Base-by-base conservation (phyloP, 2,888 invertebrate genomes). In the Trimorus sp. region DNA sequence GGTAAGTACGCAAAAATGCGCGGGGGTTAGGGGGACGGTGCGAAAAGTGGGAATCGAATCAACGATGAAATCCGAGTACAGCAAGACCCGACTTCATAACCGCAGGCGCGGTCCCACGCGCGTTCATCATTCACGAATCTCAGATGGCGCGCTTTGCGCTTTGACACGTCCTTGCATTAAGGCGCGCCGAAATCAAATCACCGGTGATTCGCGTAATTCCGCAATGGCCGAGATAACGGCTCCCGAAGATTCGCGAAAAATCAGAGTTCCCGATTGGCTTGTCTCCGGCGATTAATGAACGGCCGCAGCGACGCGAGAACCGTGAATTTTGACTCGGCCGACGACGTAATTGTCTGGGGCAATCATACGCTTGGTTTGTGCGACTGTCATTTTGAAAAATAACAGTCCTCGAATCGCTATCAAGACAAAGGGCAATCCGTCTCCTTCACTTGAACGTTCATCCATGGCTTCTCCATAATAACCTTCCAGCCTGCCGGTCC, bases 21-120 rank as follows among this genome's bases (percentile, higher is more conserved):
- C 82, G 76, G 75, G 82, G 80, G 84, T 84, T 85, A 84, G 85
- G 84, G 84, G 84, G 82, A 81, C 82, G 79, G 84, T 83, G 86
- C 87, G 89, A 88, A 89, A 89, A 89, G 88, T 88, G 88, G 87
- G 88, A 89, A 89, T 89, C 87, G 89, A 89, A 89, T 89, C 89
- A 89, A 84, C 85, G 84, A 78, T 82, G 83, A 88, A 88, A 89
- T 89, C 88, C 87, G 88, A 89, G 88, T 89, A 89, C 87, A 83
- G 79, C 84, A 83, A 83, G 84, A 84, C 85, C 81, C 79, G 84
- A 85, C 85, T 85, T 83, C 80, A 85, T 86, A 87, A 87, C 86
- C 86, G 86, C 87, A 86, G 85, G 86, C 84, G 69, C 77, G 75
- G 68, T 58, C 53, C 78, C 58, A 56, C 82, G 75, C 81, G 56